Evolutionary conservation across 2,888 invertebrate species (phyloP).

Genomic region (Gisinianus flammeolus): DNA sequence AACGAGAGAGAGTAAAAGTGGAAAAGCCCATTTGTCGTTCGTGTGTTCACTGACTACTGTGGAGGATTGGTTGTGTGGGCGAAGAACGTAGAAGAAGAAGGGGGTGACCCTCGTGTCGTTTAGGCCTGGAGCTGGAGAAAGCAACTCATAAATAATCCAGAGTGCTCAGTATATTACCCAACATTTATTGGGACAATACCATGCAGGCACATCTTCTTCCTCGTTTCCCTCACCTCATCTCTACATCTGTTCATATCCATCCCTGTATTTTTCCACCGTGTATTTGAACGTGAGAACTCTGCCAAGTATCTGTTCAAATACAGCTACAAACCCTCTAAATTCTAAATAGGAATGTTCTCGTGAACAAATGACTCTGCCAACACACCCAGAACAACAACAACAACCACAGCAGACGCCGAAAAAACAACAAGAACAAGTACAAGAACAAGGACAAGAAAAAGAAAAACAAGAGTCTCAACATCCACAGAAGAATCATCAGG

Average conservation of each 20-base stretch:
- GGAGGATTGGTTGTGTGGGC: not conserved
- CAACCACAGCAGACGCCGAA: not conserved
- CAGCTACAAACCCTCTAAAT: not conserved
- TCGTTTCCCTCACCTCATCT: not conserved
- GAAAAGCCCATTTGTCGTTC: not conserved
- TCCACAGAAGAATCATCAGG: too few relatives aligned
- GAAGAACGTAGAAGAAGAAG: not conserved
- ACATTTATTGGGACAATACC: slow-evolving; percentile 10
- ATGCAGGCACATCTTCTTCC: not conserved
- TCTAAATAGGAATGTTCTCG: not conserved
- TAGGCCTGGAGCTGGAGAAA: not conserved
- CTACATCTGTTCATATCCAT: not conserved
- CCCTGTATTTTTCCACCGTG: not conserved
- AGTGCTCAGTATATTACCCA: slow-evolving; percentile 14
- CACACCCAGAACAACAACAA: not conserved
- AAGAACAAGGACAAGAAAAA: not conserved
- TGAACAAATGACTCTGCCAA: not conserved
- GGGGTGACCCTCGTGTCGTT: not conserved
- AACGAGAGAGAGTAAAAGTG: not conserved
- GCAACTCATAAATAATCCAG: slow-evolving; percentile 11
- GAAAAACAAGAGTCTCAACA: not conserved
- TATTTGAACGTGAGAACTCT: not conserved
- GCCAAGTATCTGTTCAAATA: not conserved
- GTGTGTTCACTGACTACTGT: not conserved
- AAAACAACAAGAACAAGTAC: too few relatives aligned